Evolutionary conservation across 1,140 invertebrate genomes (phyloP).

Genomic region (Argopecten irradians): DNA sequence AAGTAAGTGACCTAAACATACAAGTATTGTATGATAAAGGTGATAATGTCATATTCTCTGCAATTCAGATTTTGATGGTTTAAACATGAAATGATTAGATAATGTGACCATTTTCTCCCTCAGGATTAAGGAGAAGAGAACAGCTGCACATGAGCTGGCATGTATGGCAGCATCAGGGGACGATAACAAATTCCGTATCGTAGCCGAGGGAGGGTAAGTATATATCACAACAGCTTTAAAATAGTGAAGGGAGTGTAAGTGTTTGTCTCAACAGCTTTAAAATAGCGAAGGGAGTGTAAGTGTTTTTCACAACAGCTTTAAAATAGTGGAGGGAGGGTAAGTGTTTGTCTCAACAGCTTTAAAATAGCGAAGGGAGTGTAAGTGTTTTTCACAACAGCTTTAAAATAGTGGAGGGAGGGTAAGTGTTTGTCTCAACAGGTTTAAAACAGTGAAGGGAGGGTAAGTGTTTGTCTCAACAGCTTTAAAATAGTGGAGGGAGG

Average conservation of each 20-base stretch:
- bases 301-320: background rate
- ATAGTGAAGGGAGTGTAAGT: background rate
- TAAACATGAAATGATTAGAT: no score
- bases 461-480: constrained; percentile 41
- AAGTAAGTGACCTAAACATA: constrained; percentile 58
- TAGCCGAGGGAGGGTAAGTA: constrained; percentile 72
- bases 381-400: constrained; percentile 13
- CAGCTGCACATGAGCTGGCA: constrained; percentile 73
- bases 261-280: constrained; percentile 65
- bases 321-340: background rate
- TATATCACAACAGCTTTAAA: background rate
- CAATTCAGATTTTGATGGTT: background rate
- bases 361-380: constrained; percentile 75
- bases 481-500: no score
- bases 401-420: background rate
- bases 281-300: constrained; percentile 73
- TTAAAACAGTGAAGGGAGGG: constrained; percentile 73
- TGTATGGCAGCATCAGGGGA: constrained; percentile 73
- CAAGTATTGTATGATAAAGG: no score
- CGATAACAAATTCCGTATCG: constrained; percentile 75
- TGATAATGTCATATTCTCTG: background rate
- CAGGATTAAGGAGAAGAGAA: constrained; percentile 70
- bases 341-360: constrained; percentile 59
- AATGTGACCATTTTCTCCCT: constrained; percentile 24
- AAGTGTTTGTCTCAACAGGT: constrained; percentile 57